These are phyloP conservation scores for Littorina saxatilis DNA, from an alignment of 1,140 invertebrate species.

Conservation along the genomic window DNA sequence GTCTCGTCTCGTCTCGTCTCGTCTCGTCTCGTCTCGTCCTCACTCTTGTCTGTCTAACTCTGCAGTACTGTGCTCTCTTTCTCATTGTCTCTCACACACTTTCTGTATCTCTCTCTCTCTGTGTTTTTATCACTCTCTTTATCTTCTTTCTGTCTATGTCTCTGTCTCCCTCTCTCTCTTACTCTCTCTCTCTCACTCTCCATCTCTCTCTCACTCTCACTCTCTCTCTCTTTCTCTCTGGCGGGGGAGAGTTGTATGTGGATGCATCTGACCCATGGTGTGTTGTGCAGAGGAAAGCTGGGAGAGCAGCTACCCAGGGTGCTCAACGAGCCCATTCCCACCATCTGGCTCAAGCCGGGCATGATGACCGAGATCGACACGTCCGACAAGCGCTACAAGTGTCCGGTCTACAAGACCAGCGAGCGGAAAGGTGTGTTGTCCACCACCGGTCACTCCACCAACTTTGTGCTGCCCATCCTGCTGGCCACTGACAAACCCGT, in stretches of 20 bases:
- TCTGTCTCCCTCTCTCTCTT: not conserved
- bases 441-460: conserved; percentile 77
- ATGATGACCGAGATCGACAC: conserved; percentile 68
- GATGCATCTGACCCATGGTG: not conserved
- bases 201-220: not conserved
- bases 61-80: too few species aligned
- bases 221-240: not conserved
- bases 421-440: conserved; percentile 79
- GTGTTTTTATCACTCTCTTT: too few species aligned
- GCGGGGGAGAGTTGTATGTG: not conserved
- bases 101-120: too few species aligned
- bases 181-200: too few species aligned
- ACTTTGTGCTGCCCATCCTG: conserved; percentile 74
- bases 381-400: conserved; percentile 80
- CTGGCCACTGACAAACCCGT: conserved; percentile 67
- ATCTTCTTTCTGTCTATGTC: too few species aligned
- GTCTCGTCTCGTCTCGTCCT: too few species aligned
- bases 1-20: too few species aligned
- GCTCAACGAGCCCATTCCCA: conserved; percentile 73
- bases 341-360: conserved; percentile 74
- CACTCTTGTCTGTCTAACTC: too few species aligned
- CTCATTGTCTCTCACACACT: too few species aligned
- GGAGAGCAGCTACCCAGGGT: conserved; percentile 74
- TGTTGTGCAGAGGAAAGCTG: conserved; percentile 60
- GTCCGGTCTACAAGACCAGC: conserved; percentile 93